Percentiles rank a stretch among this genome's conserved stretches.
phyloP scores from a whole-genome alignment of 2,797 vertebrate genomes.

The Silurus lanzhouensis region DNA sequence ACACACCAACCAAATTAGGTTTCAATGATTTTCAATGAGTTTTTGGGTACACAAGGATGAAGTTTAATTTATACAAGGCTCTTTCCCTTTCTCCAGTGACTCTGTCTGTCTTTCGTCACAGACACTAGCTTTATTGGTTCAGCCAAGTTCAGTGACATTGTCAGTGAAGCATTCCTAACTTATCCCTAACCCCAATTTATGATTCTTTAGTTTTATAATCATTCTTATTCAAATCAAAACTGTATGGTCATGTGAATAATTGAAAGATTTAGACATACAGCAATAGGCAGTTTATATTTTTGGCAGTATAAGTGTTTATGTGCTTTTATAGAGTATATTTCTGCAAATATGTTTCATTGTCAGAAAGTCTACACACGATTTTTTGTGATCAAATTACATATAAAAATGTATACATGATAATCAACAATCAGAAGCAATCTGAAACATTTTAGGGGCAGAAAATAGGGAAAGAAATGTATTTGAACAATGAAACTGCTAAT shows the following conservation, averaged over 20 bases:
- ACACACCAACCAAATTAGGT: not conserved
- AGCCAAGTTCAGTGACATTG: too few species aligned
- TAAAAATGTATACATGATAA: too few species aligned
- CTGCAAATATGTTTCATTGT: not conserved
- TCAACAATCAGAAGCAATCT: not conserved
- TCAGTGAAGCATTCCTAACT: not conserved
- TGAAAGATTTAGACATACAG: not conserved
- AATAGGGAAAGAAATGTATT: too few species aligned
- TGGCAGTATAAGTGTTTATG: not conserved
- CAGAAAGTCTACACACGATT: too few species aligned
- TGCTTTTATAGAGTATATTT: not conserved
- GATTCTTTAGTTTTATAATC: too few species aligned
- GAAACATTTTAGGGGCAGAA: too few species aligned
- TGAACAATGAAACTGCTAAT: too few species aligned
- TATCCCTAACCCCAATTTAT: not conserved
- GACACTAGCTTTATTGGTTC: not conserved
- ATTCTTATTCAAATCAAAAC: not conserved
- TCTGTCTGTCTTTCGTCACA: slow-evolving; percentile 6
- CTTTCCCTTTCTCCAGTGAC: not conserved
- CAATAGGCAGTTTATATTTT: not conserved
- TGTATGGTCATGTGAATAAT: not conserved
- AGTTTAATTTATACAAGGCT: not conserved
- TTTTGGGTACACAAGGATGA: not conserved
- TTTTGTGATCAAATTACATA: too few species aligned
- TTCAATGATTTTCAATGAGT: not conserved